These are phyloP conservation scores for Oncorhynchus keta DNA, from an alignment of 2,113 vertebrate species.

Conservation along the genomic window DNA sequence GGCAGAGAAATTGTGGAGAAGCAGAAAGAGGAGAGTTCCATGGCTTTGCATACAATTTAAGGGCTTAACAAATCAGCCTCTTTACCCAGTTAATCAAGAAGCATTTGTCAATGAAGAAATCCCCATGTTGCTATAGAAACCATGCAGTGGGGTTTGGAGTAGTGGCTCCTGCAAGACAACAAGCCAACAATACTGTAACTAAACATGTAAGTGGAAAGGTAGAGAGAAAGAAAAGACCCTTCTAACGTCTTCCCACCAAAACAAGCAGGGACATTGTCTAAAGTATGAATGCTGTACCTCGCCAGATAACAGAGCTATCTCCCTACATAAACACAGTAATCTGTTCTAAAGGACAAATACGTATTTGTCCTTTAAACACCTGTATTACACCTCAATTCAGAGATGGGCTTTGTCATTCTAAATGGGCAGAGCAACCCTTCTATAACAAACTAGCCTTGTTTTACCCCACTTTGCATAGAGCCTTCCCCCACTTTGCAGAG, in stretches of 20 bases:
- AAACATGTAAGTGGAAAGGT: slow-evolving; percentile 35
- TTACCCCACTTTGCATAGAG: not conserved
- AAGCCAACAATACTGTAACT: slow-evolving; percentile 5
- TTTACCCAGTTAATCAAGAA: slow-evolving; percentile 66
- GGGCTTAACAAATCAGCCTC: slow-evolving; percentile 65
- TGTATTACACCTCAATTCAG: not conserved
- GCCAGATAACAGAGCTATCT: no score
- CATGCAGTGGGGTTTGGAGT: slow-evolving; percentile 49
- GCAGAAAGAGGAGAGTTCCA: slow-evolving; percentile 50
- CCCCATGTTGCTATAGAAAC: slow-evolving; percentile 67
- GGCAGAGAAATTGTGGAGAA: slow-evolving; percentile 44
- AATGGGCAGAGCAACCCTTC: not conserved
- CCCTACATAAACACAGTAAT: no score
- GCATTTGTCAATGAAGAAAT: slow-evolving; percentile 60
- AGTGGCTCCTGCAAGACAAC: slow-evolving; percentile 10
- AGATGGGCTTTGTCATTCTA: not conserved
- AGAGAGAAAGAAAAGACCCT: not conserved
- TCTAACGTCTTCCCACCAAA: not conserved
- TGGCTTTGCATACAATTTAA: slow-evolving; percentile 56
- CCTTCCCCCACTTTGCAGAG: no score
- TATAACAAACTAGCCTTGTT: not conserved
- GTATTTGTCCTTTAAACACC: no score
- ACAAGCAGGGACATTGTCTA: no score
- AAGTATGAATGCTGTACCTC: no score
- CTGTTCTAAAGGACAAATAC: no score